phyloP scores from a whole-genome alignment of 2,888 invertebrate species.

The Amphipoea oculea region DNA sequence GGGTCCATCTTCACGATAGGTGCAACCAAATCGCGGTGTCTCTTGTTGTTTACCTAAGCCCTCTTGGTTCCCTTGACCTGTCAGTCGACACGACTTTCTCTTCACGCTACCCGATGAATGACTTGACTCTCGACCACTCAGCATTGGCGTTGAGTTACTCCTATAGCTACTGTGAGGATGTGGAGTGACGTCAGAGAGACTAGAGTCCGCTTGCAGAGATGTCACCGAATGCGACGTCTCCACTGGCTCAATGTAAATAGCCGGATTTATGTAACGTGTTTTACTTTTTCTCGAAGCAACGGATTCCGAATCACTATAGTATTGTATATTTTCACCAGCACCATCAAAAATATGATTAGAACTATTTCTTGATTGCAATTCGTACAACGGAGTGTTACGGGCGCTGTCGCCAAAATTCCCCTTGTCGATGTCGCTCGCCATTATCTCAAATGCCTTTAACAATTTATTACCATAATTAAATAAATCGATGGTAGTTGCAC shows the following conservation, averaged over 20 bases:
- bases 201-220: constrained; percentile 81
- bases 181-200: constrained; percentile 82
- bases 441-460: constrained; percentile 70
- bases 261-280: constrained; percentile 91
- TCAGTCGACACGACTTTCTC: constrained; percentile 83
- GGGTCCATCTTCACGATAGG: constrained; percentile 83
- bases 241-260: constrained; percentile 90
- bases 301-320: constrained; percentile 86
- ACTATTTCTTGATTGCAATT: constrained; percentile 70
- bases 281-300: constrained; percentile 82
- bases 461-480: constrained; percentile 62
- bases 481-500: constrained; percentile 41
- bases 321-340: constrained; percentile 85
- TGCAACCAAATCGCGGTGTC: constrained; percentile 80
- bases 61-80: constrained; percentile 59
- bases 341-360: constrained; percentile 86
- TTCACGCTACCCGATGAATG: constrained; percentile 81
- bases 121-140: constrained; percentile 82
- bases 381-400: constrained; percentile 71
- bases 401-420: constrained; percentile 85
- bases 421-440: constrained; percentile 82
- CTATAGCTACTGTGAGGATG: constrained; percentile 86
- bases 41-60: constrained; percentile 71
- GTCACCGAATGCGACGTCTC: constrained; percentile 84
- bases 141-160: constrained; percentile 85